phyloP scores from a whole-genome alignment of 2,797 vertebrate genomes.

The Crocidura indochinensis region DNA sequence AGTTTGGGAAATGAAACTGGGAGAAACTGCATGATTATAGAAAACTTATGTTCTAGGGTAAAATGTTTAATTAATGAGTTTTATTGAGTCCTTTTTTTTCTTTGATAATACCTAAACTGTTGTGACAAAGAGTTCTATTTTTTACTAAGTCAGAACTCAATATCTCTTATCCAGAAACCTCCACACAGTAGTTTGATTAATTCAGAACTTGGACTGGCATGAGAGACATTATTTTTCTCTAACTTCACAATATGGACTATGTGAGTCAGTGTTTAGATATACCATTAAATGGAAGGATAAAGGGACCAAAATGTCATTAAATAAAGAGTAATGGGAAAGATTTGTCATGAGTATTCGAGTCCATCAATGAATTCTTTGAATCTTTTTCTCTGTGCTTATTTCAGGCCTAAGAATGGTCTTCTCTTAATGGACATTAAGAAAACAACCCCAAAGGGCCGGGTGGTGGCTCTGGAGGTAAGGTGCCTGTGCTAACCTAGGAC shows the following conservation, averaged over 20 bases:
- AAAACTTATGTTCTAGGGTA: neutral
- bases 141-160: slow-evolving; percentile 11
- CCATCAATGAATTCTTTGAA: neutral
- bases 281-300: neutral
- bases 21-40: neutral
- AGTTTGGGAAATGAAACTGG: neutral
- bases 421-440: too few species aligned
- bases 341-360: neutral
- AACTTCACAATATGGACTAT: neutral
- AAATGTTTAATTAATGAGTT: slow-evolving; percentile 6
- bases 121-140: neutral
- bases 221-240: neutral
- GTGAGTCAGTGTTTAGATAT: neutral
- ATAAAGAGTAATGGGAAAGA: neutral
- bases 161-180: neutral
- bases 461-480: too few species aligned
- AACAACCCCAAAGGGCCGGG: too few species aligned
- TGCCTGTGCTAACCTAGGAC: too few species aligned
- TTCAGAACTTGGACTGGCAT: slow-evolving; percentile 12
- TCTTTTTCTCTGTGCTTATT: slow-evolving; percentile 54
- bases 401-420: neutral
- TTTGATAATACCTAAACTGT: neutral
- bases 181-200: neutral
- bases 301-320: neutral
- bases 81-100: neutral